Evolutionary conservation across 2,113 vertebrate species (phyloP), one percentile per base, ranked within the genome.

Genomic region (Trichomycterus rosablanca): DNA sequence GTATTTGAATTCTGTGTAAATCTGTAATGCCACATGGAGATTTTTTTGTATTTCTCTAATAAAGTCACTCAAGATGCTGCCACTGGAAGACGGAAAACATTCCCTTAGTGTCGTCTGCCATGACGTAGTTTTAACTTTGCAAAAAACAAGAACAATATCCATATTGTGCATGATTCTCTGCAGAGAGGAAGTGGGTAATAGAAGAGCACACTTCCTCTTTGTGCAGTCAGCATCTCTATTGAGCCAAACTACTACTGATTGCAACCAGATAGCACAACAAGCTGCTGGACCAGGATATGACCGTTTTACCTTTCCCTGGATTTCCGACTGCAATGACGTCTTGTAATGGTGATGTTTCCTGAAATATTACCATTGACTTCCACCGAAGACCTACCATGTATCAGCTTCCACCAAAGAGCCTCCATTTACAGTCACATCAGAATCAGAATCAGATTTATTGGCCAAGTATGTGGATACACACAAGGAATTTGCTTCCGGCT

Each of bases 161-260:
- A 23, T 53, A 11, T 34, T 16, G 16, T 15, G n/a, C 24, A 7
- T 28, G n/a, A 4, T 52, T 12, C 7, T 3, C 16, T 61, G 3
- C 12, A 3, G n/a, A 53, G 35, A 59, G 68, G 68, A 70, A 48
- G 49, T 55, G 32, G 20, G 50, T 46, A 52, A 70, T 28, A 46
- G 40, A 54, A 63, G 59, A 3, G 22, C 32, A 60, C 7, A 10
- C 37, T 63, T 63, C 62, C 56, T 60, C 12, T 32, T 15, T 60
- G 56, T 50, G 18, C 24, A 20, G 40, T 70, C 68, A 70, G 68
- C 68, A 66, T 11, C 43, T 66, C 24, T 30, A 4, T n/a, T 11
- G 19, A 11, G 23, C 22, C 8, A 34, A 34, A 44, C 39, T 19
- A 42, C 20, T 28, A 66, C 37, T 40, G 42, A 65, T 15, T 10